Evolutionary conservation across 2,888 invertebrate genomes (phyloP).

Genomic region (Drosophila algonquin): DNA sequence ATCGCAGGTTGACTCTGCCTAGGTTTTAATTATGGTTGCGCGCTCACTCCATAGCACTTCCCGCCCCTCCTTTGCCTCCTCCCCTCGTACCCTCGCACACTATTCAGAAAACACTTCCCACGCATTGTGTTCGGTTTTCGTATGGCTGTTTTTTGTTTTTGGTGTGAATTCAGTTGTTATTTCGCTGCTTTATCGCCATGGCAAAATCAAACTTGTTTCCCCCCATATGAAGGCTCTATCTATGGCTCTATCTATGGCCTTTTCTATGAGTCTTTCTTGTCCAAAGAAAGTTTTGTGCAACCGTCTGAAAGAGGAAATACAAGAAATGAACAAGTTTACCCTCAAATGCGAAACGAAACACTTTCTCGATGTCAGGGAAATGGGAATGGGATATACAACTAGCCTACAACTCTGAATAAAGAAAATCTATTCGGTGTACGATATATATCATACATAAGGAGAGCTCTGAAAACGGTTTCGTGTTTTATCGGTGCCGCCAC

Average conservation of each 20-base stretch:
- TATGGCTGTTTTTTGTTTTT: constrained; percentile 35
- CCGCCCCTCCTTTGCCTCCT: constrained; percentile 2
- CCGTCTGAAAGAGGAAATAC: constrained; percentile 4
- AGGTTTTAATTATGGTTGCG: constrained; percentile 57
- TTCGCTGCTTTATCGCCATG: constrained; percentile 27
- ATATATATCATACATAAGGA: neutral
- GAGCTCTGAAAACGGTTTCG: constrained; percentile 1
- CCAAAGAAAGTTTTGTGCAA: constrained; percentile 60
- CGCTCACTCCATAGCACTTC: neutral
- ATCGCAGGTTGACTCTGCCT: constrained; percentile 30
- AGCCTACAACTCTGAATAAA: neutral
- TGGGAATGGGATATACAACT: constrained; percentile 14
- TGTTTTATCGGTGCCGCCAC: constrained; percentile 28
- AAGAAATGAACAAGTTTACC: constrained; percentile 39
- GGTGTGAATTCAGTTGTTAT: constrained; percentile 32
- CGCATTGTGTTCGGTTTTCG: constrained; percentile 47
- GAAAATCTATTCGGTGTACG: neutral
- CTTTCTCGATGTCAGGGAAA: constrained; percentile 36
- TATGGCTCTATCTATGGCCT: constrained; percentile 51
- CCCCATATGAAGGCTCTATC: constrained; percentile 36
- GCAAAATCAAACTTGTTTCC: constrained; percentile 51
- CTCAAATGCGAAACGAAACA: constrained; percentile 18
- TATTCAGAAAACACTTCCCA: constrained; percentile 57
- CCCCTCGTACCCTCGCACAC: constrained; percentile 41
- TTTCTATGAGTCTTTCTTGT: constrained; percentile 48